Base-by-base conservation (phyloP, 2,888 invertebrate genomes). In the Neoscelio sp. region DNA sequence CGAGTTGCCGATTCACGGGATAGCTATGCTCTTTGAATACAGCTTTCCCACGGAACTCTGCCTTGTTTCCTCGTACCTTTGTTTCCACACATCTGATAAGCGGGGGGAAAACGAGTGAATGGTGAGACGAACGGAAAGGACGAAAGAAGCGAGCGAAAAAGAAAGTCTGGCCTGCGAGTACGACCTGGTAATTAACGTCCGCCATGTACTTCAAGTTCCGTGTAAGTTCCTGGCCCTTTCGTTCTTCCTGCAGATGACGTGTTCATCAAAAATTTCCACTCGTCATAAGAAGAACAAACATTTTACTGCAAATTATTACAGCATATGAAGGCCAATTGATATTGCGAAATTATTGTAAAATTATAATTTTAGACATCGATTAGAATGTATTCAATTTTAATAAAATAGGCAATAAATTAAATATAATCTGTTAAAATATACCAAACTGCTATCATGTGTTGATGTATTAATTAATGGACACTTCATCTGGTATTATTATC, bases 11-110 rank as follows among this genome's bases (percentile, higher is more conserved):
- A 52, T 46, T 52, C 35, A 13, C 8, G 13, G 74, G 80, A 83
- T 79, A 81, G 76, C 56, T 80, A 83, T 82, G 52, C 71, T 80
- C 80, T 84, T 83, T 80, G 80, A 79, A 56, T 35, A 28, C 50
- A 70, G 75, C 78, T 67, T 82, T 81, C 82, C 79, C 80, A 70
- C 65, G 82, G 83, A 86, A 85, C 84, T 82, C 82, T 82, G 80
- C 74, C 80, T 70, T 80, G 81, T 68, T 82, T 83, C 84, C 80
- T 82, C 67, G 68, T 73, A 81, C 83, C 84, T 85, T 87, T 87
- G 86, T 87, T 86, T 85, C 82, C 83, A 80, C 76, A 78, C 79
- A 86, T 85, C 84, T 84, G 85, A 87, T 87, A 86, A 85, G 81
- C 80, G 80, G 48, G 60, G 79, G 35, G 71, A 30, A 54, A 58